Percentiles rank a stretch among this genome's conserved stretches.
Evolutionary conservation across 2,113 vertebrate species (phyloP).

Genomic region (Lepisosteus oculatus): DNA sequence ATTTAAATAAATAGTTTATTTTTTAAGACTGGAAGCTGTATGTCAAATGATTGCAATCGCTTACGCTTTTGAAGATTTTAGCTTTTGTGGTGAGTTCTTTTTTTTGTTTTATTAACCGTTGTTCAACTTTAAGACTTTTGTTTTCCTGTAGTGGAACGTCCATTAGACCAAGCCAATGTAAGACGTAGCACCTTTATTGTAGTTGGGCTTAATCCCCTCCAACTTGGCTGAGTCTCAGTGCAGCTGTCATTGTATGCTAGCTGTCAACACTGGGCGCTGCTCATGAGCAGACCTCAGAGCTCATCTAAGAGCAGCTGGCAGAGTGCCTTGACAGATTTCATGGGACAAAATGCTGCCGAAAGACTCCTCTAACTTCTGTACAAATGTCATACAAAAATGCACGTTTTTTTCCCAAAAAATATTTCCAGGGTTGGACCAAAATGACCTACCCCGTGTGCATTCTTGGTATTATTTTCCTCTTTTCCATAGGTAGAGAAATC

Average conservation of each 20-base stretch:
- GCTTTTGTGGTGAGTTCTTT: too few relatives aligned
- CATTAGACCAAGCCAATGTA: not conserved
- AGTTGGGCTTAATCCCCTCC: constrained; percentile 1
- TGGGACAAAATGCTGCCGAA: not conserved
- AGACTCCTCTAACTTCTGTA: not conserved
- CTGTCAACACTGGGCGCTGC: not conserved
- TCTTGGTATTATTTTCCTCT: too few relatives aligned
- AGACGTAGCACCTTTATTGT: not conserved
- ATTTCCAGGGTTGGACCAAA: not conserved
- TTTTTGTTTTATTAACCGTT: too few relatives aligned
- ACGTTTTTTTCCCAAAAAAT: not conserved
- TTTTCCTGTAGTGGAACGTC: not conserved
- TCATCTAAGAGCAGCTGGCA: not conserved
- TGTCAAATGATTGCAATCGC: too few relatives aligned
- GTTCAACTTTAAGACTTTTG: not conserved
- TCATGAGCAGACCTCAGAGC: not conserved
- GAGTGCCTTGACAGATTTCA: not conserved
- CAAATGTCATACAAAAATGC: not conserved
- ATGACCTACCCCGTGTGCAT: not conserved
- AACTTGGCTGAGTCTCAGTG: not conserved
- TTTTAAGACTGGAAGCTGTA: too few relatives aligned
- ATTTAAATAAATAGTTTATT: too few relatives aligned
- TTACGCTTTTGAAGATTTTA: too few relatives aligned
- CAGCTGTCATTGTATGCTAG: constrained; percentile 7
- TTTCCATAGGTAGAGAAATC: too few relatives aligned